Conservation (phyloP, 2,888 invertebrate species). For the Tenthredo amoena region DNA sequence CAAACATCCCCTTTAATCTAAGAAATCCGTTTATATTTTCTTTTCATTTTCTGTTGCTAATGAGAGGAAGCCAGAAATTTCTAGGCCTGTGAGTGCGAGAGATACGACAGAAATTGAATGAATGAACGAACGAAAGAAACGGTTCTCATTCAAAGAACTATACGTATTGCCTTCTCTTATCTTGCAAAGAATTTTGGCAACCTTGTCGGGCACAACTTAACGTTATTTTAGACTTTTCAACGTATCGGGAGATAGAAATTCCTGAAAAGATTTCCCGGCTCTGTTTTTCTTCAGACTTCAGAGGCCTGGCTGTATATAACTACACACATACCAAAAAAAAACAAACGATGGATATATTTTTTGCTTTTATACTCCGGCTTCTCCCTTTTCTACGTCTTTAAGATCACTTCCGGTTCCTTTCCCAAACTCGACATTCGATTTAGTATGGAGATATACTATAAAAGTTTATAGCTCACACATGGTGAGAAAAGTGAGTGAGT, state of each 20-base stretch:
- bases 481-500: constrained; percentile 25
- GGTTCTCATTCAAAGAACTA: neutral
- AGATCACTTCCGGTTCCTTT: constrained; percentile 47
- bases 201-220: neutral
- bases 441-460: constrained; percentile 13
- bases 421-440: constrained; percentile 24
- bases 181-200: neutral
- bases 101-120: constrained; percentile 29
- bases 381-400: neutral
- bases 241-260: constrained; percentile 1
- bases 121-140: constrained; percentile 16
- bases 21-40: constrained; percentile 38
- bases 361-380: neutral
- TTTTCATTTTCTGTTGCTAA: constrained; percentile 9
- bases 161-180: neutral
- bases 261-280: neutral
- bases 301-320: neutral
- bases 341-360: neutral
- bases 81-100: constrained; percentile 1
- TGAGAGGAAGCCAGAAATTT: neutral
- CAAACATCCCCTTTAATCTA: constrained; percentile 32
- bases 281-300: neutral
- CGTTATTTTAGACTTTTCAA: neutral
- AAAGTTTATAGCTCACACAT: constrained; percentile 4
- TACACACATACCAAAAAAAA: neutral